Conservation (phyloP, 30 jellyfish, hydroid and myxozoan genomes). For the Cassiopea andromeda region DNA sequence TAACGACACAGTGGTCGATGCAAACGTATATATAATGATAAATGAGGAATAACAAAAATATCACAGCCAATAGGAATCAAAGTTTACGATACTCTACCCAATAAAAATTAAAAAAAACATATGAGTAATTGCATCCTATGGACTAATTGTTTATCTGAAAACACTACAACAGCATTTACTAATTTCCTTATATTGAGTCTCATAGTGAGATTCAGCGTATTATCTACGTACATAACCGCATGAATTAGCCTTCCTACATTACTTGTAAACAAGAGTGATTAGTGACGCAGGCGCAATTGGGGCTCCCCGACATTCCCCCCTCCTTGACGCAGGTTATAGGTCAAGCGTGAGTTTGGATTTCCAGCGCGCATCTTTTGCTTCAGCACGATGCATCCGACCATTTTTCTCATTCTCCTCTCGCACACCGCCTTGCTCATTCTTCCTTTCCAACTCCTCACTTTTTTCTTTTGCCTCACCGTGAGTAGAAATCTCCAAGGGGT, state of each 20-base stretch:
- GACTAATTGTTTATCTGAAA: background rate
- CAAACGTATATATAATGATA: background rate
- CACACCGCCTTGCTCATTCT: background rate
- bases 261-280: background rate
- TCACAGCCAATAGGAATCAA: background rate
- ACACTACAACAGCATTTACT: background rate
- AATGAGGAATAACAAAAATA: background rate
- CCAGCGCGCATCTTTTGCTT: constrained; percentile 71
- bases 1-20: background rate
- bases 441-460: constrained; percentile 1
- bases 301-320: constrained; percentile 16
- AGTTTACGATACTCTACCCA: background rate
- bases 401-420: constrained; percentile 21
- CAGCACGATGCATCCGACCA: constrained; percentile 42
- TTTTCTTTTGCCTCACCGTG: constrained; percentile 25
- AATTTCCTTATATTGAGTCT: background rate
- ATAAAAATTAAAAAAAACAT: background rate
- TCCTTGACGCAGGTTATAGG: constrained; percentile 65
- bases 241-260: background rate
- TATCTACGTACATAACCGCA: background rate
- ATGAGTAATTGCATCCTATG: background rate
- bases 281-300: background rate
- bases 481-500: constrained; percentile 15
- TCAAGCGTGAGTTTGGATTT: constrained; percentile 63
- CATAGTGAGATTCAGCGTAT: background rate